Percentiles rank a stretch among this genome's conserved stretches.
phyloP scores from a whole-genome alignment of 2,797 vertebrate genomes.

The Enteromius paludinosus region DNA sequence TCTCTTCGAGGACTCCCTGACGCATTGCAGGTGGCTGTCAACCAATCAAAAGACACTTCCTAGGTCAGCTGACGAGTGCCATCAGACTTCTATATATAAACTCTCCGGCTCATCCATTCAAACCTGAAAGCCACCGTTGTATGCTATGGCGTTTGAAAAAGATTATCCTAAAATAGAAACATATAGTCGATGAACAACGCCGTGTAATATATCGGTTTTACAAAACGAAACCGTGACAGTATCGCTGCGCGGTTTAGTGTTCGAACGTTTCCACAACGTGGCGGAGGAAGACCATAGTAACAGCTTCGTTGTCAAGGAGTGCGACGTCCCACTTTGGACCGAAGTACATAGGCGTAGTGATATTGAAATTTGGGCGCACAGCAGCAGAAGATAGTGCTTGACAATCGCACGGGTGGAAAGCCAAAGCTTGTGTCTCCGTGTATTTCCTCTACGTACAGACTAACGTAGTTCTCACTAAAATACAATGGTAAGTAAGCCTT shows the following conservation, averaged over 20 bases:
- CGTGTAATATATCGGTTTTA: background rate
- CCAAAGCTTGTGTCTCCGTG: conserved; percentile 1
- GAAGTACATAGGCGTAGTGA: conserved; percentile 60
- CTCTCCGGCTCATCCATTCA: conserved; percentile 37
- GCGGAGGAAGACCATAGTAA: conserved; percentile 64
- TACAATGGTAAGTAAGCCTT: conserved; percentile 55
- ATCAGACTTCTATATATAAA: conserved; percentile 59
- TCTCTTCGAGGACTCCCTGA: conserved; percentile 63
- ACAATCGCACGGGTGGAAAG: conserved; percentile 21
- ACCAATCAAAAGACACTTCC: conserved; percentile 61
- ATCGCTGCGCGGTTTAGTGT: background rate
- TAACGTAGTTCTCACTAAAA: background rate
- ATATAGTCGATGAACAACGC: background rate
- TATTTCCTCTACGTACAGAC: background rate
- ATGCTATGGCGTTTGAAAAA: background rate
- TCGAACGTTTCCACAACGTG: background rate
- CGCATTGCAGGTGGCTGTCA: conserved; percentile 69
- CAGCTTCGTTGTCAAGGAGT: conserved; percentile 64
- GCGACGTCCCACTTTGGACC: conserved; percentile 60
- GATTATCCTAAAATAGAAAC: background rate
- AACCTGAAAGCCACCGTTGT: background rate
- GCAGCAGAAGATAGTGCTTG: conserved; percentile 54
- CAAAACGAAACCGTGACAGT: background rate
- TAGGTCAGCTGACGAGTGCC: conserved; percentile 61
- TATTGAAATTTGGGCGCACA: conserved; percentile 58